phyloP scores from a whole-genome alignment of 2,888 invertebrate genomes.

The Tetragonula carbonaria region DNA sequence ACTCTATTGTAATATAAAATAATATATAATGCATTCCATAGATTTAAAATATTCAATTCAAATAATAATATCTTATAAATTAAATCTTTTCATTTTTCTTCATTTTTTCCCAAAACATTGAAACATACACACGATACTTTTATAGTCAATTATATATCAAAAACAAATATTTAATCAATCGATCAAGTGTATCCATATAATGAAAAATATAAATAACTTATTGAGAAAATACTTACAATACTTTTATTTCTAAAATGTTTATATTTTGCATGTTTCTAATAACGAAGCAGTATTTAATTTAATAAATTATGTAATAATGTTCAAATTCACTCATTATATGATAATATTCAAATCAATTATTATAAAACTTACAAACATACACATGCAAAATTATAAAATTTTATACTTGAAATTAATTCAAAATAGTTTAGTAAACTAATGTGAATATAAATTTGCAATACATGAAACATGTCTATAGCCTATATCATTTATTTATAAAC shows the following conservation, averaged over 20 bases:
- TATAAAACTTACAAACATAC: slow-evolving; percentile 35
- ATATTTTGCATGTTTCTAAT: slow-evolving; percentile 14
- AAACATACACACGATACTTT: neutral
- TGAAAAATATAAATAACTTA: neutral
- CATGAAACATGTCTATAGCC: slow-evolving; percentile 20
- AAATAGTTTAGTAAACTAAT: slow-evolving; percentile 25
- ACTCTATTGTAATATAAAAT: slow-evolving; percentile 72
- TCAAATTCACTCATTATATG: neutral
- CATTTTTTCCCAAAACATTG: neutral
- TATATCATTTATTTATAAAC: slow-evolving; percentile 26
- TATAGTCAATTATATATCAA: neutral
- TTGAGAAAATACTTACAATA: neutral
- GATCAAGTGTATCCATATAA: neutral
- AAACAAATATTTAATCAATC: neutral
- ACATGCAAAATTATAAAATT: slow-evolving; percentile 41
- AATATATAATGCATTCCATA: slow-evolving; percentile 67
- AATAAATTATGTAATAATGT: slow-evolving; percentile 1
- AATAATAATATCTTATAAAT: slow-evolving; percentile 37
- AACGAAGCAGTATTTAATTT: slow-evolving; percentile 2
- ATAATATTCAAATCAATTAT: slow-evolving; percentile 14
- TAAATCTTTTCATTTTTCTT: slow-evolving; percentile 28
- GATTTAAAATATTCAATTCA: slow-evolving; percentile 37
- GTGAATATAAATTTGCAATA: slow-evolving; percentile 11
- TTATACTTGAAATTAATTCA: slow-evolving; percentile 32
- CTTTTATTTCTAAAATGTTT: slow-evolving; percentile 16